phyloP scores from a whole-genome alignment of 2,888 invertebrate genomes.

The Caenorhabditis auriculariae region DNA sequence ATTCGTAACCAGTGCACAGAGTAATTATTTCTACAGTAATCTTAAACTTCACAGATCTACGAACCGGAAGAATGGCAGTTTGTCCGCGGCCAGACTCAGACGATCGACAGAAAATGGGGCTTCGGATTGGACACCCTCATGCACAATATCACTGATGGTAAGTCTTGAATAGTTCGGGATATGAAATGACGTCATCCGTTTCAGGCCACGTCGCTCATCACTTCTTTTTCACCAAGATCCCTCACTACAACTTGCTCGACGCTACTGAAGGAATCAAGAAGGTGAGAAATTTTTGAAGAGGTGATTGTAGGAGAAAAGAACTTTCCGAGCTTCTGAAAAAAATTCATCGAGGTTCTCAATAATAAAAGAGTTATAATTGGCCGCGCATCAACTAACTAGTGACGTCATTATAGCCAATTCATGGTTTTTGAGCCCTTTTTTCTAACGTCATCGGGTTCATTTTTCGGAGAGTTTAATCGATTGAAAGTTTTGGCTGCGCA shows the following conservation, averaged over 20 bases:
- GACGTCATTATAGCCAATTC: too few species aligned
- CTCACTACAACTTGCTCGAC: constrained; percentile 57
- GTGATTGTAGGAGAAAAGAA: not conserved
- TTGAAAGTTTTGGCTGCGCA: too few species aligned
- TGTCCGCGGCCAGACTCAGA: constrained; percentile 47
- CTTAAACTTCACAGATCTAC: constrained; percentile 38
- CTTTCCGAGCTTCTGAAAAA: not conserved
- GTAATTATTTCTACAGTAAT: too few species aligned
- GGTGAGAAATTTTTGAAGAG: constrained; percentile 1
- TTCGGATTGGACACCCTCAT: constrained; percentile 45
- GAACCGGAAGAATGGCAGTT: constrained; percentile 52
- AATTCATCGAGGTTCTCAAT: not conserved
- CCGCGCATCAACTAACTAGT: too few species aligned
- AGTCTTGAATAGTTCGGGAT: not conserved
- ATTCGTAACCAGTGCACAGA: too few species aligned
- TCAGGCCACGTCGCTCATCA: constrained; percentile 61
- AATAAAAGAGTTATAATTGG: not conserved
- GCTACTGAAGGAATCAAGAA: constrained; percentile 53
- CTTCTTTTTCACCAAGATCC: constrained; percentile 60
- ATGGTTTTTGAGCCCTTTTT: too few species aligned
- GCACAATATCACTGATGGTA: constrained; percentile 49
- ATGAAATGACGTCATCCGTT: not conserved
- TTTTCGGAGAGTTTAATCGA: too few species aligned
- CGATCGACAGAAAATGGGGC: constrained; percentile 46
- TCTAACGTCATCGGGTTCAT: too few species aligned